A percentile compares a stretch with the other conserved stretches of the same genome.
Evolutionary conservation across 2,113 vertebrate genomes (phyloP).

Genomic region (Petrocephalus zakoni): DNA sequence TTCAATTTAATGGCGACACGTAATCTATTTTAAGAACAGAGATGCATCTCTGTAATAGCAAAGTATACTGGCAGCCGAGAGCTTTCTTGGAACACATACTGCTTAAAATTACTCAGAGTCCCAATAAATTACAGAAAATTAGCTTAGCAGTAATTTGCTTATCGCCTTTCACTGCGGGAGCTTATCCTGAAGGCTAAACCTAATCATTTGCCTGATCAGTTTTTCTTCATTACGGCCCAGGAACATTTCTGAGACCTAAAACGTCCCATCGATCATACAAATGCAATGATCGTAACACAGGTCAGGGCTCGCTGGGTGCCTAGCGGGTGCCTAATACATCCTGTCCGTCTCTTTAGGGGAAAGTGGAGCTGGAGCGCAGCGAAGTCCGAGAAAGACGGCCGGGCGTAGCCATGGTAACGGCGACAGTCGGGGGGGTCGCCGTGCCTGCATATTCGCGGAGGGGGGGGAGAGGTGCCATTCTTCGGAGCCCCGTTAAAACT

Average conservation of each 20-base stretch:
- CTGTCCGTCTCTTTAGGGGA: background rate
- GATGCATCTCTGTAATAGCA: background rate
- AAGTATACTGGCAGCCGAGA: background rate
- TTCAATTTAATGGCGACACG: background rate
- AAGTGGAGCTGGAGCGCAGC: conserved; percentile 11
- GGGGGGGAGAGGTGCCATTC: conserved; percentile 13
- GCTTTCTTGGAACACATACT: background rate
- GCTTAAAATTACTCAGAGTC: background rate
- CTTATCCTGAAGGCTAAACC: background rate
- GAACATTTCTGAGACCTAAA: background rate
- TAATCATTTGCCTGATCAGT: background rate
- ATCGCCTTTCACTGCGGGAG: background rate
- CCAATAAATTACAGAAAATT: conserved; percentile 6
- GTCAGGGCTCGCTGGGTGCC: background rate
- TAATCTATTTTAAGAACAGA: background rate
- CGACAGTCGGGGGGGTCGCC: conserved; percentile 14
- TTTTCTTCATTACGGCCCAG: background rate
- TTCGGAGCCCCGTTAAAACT: conserved; percentile 30
- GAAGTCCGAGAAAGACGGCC: conserved; percentile 9
- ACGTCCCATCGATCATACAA: background rate
- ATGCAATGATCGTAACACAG: background rate
- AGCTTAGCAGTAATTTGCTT: background rate
- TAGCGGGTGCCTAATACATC: background rate
- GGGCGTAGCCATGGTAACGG: conserved; percentile 42
- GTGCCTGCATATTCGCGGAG: conserved; percentile 19